These are phyloP conservation scores for Bolinopsis microptera DNA, from an alignment of 37 sponge, comb jelly and placozoan genomes.

Conservation along the genomic window DNA sequence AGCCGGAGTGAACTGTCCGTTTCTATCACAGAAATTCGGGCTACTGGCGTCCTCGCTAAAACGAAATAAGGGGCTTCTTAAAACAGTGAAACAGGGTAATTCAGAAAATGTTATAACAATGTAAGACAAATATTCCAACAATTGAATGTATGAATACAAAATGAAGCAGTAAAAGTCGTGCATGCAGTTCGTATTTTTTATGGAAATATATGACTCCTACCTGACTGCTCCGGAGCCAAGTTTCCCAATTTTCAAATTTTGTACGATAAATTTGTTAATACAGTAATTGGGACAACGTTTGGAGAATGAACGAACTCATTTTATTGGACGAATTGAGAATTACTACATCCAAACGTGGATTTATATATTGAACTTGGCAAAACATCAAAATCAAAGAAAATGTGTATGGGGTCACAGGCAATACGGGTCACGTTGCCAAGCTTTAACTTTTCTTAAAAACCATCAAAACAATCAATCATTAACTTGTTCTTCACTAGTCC, in stretches of 20 bases:
- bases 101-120: too few species aligned
- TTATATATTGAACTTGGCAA: too few species aligned
- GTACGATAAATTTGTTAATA: not conserved
- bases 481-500: too few species aligned
- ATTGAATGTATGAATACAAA: not conserved
- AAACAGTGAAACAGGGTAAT: too few species aligned
- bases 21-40: too few species aligned
- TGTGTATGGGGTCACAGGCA: constrained; percentile 26
- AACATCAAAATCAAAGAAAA: not conserved
- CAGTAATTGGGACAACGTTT: not conserved
- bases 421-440: not conserved
- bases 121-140: not conserved
- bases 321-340: not conserved
- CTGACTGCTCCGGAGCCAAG: not conserved
- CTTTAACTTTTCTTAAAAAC: not conserved
- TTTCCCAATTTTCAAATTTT: not conserved
- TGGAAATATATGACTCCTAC: not conserved
- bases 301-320: not conserved
- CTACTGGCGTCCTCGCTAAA: not conserved
- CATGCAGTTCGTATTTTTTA: too few species aligned
- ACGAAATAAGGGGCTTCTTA: not conserved
- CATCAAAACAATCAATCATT: not conserved
- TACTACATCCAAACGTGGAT: too few species aligned
- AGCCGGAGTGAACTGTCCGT: too few species aligned
- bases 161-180: not conserved